phyloP scores from a whole-genome alignment of 2,888 invertebrate species.

The Mesodorylaimus sp. region DNA sequence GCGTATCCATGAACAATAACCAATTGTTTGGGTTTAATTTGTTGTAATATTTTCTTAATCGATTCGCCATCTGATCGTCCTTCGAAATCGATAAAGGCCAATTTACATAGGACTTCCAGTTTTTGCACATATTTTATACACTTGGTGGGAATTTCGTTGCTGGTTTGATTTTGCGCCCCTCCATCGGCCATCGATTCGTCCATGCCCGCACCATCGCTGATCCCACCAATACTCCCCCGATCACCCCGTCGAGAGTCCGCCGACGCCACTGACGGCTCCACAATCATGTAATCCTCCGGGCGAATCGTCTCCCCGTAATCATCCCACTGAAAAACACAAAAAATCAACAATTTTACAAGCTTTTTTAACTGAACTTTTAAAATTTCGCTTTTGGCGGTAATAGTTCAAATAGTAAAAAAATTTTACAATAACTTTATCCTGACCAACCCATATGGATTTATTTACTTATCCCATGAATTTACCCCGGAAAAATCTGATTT shows the following conservation, averaged over 20 bases:
- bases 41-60: constrained; percentile 31
- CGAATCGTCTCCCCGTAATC: constrained; percentile 90
- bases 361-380: background rate
- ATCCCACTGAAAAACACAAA: constrained; percentile 51
- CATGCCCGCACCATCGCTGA: no score
- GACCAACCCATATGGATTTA: no score
- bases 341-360: background rate
- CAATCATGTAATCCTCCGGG: constrained; percentile 71
- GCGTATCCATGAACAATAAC: constrained; percentile 55
- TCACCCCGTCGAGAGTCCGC: constrained; percentile 9
- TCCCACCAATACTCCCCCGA: background rate
- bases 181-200: background rate
- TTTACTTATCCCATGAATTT: no score
- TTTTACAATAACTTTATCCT: no score
- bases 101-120: constrained; percentile 18
- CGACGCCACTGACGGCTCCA: constrained; percentile 37
- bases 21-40: constrained; percentile 57
- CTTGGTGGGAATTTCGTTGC: constrained; percentile 25
- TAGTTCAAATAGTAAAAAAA: no score
- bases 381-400: no score
- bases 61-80: constrained; percentile 49
- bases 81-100: constrained; percentile 80
- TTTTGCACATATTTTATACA: constrained; percentile 21
- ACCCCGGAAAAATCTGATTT: no score
- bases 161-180: no score